A percentile compares a stretch with the other conserved stretches of the same genome.
Conservation (phyloP, 2,797 vertebrate genomes). For the Zenarchopterus dispar region DNA sequence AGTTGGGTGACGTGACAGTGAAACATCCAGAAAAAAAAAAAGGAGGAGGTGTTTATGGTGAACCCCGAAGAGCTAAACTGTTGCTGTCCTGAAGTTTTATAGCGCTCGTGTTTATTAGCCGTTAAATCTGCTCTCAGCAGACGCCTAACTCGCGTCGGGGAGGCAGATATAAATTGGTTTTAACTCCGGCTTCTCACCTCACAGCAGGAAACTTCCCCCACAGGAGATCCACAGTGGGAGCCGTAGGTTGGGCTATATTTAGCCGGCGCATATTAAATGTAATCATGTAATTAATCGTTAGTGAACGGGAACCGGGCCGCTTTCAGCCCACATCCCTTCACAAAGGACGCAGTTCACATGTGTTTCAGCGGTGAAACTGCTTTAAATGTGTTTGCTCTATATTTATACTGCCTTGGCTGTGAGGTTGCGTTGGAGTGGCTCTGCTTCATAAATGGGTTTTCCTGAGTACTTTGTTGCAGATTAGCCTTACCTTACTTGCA, state of each 20-base stretch:
- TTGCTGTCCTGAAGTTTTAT: background rate
- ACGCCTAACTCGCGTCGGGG: background rate
- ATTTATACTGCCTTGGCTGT: slow-evolving; percentile 1
- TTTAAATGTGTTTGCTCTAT: slow-evolving; percentile 9
- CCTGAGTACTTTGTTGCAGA: slow-evolving; percentile 6
- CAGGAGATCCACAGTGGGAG: slow-evolving; percentile 43
- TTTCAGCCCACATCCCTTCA: slow-evolving; percentile 34
- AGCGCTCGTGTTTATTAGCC: background rate
- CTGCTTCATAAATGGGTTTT: slow-evolving; percentile 1
- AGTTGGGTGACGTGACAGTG: no score
- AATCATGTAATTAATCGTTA: slow-evolving; percentile 65
- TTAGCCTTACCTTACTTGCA: background rate
- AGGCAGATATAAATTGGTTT: slow-evolving; percentile 15
- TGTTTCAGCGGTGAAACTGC: slow-evolving; percentile 35
- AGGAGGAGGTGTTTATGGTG: no score
- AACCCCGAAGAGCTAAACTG: no score
- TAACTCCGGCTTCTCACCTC: slow-evolving; percentile 37
- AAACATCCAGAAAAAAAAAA: no score
- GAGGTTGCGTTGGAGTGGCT: slow-evolving; percentile 10
- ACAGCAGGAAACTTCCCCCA: slow-evolving; percentile 44
- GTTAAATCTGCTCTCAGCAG: slow-evolving; percentile 1
- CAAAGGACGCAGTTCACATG: slow-evolving; percentile 36
- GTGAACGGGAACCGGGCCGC: slow-evolving; percentile 34
- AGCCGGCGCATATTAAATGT: slow-evolving; percentile 59
- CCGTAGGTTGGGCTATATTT: slow-evolving; percentile 70